Percentiles rank a stretch among this genome's conserved stretches.
phyloP scores from a whole-genome alignment of 2,888 invertebrate genomes.

The Drosophila melanosoma region DNA sequence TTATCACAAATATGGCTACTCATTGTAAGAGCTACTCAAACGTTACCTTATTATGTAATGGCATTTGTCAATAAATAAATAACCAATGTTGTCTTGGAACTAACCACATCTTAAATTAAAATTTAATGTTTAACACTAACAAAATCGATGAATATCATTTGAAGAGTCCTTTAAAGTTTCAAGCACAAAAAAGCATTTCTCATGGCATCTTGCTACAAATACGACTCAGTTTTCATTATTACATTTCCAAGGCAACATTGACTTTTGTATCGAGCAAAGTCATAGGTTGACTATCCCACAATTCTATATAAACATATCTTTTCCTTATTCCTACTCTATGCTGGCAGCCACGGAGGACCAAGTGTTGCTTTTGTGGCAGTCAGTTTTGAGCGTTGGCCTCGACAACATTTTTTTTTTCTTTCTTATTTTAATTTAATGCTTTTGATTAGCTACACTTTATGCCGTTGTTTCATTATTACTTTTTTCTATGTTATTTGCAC shows the following conservation, averaged over 20 bases:
- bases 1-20: not conserved
- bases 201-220: not conserved
- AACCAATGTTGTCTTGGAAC: not conserved
- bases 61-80: not conserved
- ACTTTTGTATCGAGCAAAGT: not conserved
- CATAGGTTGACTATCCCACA: slow-evolving; percentile 7
- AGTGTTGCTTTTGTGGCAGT: slow-evolving; percentile 65
- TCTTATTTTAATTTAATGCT: slow-evolving; percentile 45
- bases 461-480: slow-evolving; percentile 30
- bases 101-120: not conserved
- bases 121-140: not conserved
- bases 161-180: not conserved
- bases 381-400: slow-evolving; percentile 32
- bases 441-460: slow-evolving; percentile 63
- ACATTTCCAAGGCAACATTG: slow-evolving; percentile 5
- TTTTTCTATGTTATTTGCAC: slow-evolving; percentile 39
- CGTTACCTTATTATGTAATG: not conserved
- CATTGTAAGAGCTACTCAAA: not conserved
- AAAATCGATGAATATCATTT: not conserved
- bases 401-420: slow-evolving; percentile 31
- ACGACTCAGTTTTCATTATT: not conserved
- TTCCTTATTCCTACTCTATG: slow-evolving; percentile 1
- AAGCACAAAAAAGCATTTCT: not conserved
- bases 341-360: slow-evolving; percentile 14
- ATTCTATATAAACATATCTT: slow-evolving; percentile 1